Percentiles rank a stretch among this genome's conserved stretches.
These are phyloP conservation scores for Stenichneumon culpator DNA, from an alignment of 2,888 invertebrate species.

Conservation along the genomic window DNA sequence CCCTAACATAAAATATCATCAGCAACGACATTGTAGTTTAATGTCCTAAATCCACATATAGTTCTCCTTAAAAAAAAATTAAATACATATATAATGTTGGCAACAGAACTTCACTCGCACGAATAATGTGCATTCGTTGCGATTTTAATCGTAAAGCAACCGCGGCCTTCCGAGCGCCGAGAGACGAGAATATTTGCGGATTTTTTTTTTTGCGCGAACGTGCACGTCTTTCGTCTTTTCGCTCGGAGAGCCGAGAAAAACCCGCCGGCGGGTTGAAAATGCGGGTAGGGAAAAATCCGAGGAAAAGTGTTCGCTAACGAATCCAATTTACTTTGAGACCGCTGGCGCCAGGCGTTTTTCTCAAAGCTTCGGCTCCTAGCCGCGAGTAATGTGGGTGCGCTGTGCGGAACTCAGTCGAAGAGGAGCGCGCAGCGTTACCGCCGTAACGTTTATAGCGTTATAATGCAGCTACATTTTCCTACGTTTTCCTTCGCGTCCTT, in stretches of 20 bases:
- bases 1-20: too few relatives aligned
- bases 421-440: slow-evolving; percentile 7
- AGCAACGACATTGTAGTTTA: too few relatives aligned
- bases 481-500: not conserved
- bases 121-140: not conserved
- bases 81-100: too few relatives aligned
- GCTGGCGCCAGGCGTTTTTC: slow-evolving; percentile 53
- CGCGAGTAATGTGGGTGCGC: slow-evolving; percentile 32
- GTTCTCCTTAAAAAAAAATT: too few relatives aligned
- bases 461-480: not conserved
- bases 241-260: slow-evolving; percentile 23
- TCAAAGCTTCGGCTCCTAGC: slow-evolving; percentile 59
- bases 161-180: slow-evolving; percentile 15
- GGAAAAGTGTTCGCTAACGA: slow-evolving; percentile 69
- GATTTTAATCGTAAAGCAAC: slow-evolving; percentile 41
- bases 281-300: slow-evolving; percentile 24
- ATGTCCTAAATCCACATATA: too few relatives aligned
- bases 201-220: slow-evolving; percentile 23
- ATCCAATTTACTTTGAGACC: slow-evolving; percentile 72
- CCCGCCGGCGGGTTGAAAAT: not conserved
- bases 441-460: not conserved
- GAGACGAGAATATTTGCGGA: slow-evolving; percentile 7
- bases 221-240: slow-evolving; percentile 14
- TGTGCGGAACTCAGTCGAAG: not conserved
- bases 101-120: not conserved